Percentiles rank a stretch among this genome's conserved stretches.
Conservation (phyloP, 2,113 vertebrate genomes). For the Sprattus sprattus region DNA sequence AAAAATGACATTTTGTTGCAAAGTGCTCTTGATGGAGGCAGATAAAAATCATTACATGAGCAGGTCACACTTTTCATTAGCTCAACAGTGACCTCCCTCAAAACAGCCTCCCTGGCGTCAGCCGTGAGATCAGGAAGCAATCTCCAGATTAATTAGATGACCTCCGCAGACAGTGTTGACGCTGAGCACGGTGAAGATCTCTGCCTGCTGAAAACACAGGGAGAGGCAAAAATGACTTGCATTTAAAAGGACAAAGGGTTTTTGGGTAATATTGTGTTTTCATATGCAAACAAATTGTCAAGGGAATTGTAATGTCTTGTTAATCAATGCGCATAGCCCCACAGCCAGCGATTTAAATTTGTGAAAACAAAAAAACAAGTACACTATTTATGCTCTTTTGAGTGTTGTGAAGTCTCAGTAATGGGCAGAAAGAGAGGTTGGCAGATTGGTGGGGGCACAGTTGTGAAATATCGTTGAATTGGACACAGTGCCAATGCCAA, state of each 20-base stretch:
- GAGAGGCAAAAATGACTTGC: neutral
- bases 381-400: too few species aligned
- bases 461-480: too few species aligned
- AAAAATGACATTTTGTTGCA: constrained; percentile 23
- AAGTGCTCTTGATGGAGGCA: neutral
- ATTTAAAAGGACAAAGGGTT: neutral
- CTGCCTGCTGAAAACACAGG: neutral
- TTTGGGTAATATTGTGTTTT: neutral
- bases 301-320: too few species aligned
- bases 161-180: constrained; percentile 12
- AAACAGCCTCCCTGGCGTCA: constrained; percentile 2
- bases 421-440: too few species aligned
- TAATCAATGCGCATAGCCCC: too few species aligned
- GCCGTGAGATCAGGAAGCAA: constrained; percentile 19
- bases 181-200: neutral
- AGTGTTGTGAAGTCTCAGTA: too few species aligned
- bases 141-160: constrained; percentile 43
- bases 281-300: neutral
- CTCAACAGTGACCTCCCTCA: constrained; percentile 23
- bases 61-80: constrained; percentile 36
- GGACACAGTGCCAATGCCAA: too few species aligned
- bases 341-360: too few species aligned
- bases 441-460: too few species aligned
- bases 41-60: constrained; percentile 36
- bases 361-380: too few species aligned